Percentiles rank a stretch among this genome's conserved stretches.
Conservation (phyloP, 2,113 vertebrate species). For the Gadus macrocephalus region DNA sequence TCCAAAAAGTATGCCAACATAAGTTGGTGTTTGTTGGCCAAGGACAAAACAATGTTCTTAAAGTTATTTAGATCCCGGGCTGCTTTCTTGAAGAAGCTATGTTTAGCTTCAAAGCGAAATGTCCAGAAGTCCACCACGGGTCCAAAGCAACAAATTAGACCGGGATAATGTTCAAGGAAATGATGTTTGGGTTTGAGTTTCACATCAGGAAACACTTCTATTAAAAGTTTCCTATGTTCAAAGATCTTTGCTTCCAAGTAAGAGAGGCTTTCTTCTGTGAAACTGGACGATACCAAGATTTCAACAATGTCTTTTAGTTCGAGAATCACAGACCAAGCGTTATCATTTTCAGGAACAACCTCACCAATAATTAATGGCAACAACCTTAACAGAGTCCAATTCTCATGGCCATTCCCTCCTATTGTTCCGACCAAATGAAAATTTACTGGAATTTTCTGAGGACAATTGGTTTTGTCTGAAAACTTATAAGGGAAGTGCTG, state of each 20-base stretch:
- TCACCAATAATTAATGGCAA: too few relatives aligned
- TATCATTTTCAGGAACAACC: too few relatives aligned
- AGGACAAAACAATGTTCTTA: conserved; percentile 12
- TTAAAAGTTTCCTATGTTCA: conserved; percentile 15
- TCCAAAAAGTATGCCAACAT: conserved; percentile 20
- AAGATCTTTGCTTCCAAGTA: conserved; percentile 22
- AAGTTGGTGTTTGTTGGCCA: conserved; percentile 9
- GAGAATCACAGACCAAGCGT: too few relatives aligned
- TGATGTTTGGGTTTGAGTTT: conserved; percentile 13
- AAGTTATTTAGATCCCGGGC: conserved; percentile 17
- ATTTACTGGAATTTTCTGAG: too few relatives aligned
- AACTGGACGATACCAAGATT: too few relatives aligned
- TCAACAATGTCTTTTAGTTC: background rate
- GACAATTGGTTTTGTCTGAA: too few relatives aligned
- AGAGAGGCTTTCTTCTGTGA: background rate
- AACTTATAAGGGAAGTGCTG: background rate
- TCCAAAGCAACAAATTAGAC: conserved; percentile 16
- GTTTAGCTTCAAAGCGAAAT: conserved; percentile 14
- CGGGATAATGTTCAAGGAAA: too few relatives aligned
- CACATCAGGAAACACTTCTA: background rate
- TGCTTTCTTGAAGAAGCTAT: conserved; percentile 18
- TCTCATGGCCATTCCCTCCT: too few relatives aligned
- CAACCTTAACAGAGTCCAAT: too few relatives aligned
- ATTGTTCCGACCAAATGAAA: too few relatives aligned
- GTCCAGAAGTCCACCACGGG: conserved; percentile 18